These are phyloP conservation scores for Troides helena DNA, from an alignment of 2,888 invertebrate genomes.

Conservation along the genomic window DNA sequence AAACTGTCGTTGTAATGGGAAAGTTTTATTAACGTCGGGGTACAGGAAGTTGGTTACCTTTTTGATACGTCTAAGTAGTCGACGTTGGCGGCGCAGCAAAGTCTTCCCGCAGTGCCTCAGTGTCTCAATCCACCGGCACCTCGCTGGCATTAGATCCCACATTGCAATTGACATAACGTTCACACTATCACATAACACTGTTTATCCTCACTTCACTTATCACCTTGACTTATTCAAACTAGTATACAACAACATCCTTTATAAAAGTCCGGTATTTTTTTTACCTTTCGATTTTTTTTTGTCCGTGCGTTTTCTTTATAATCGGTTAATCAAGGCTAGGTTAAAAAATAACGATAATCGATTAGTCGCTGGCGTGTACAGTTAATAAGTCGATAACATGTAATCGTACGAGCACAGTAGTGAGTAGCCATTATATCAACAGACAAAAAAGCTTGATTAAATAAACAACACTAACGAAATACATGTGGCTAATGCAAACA, in stretches of 20 bases:
- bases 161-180: conserved; percentile 56
- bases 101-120: conserved; percentile 74
- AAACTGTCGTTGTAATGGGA: no score
- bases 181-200: conserved; percentile 35
- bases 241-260: neutral
- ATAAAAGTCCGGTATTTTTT: neutral
- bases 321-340: neutral
- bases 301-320: neutral
- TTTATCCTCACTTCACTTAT: conserved; percentile 28
- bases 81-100: conserved; percentile 67
- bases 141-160: conserved; percentile 69
- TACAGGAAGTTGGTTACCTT: conserved; percentile 55
- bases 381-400: neutral
- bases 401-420: neutral
- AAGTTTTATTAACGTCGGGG: no score
- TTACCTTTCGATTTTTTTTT: neutral
- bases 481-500: neutral
- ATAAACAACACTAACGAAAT: neutral
- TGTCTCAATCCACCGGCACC: conserved; percentile 72
- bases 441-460: no score
- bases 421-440: no score
- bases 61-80: conserved; percentile 67
- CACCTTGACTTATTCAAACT: conserved; percentile 4
- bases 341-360: neutral
- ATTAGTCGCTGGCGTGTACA: neutral